A percentile compares a stretch with the other conserved stretches of the same genome.
phyloP scores from a whole-genome alignment of 2,797 vertebrate genomes.

The Premnoplex brunnescens region DNA sequence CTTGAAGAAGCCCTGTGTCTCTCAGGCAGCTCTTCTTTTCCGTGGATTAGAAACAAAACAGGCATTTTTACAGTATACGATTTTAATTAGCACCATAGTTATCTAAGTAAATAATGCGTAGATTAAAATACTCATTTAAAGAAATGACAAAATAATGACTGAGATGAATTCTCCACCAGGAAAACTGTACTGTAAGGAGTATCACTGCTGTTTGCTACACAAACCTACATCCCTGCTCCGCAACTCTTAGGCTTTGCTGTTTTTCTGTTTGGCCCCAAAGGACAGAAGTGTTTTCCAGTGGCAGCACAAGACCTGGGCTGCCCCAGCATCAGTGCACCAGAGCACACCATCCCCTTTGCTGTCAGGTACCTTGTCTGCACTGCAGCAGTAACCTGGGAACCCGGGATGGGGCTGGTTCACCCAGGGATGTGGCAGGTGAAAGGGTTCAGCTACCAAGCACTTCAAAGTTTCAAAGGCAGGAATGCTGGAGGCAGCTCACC shows the following conservation, averaged over 20 bases:
- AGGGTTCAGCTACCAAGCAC: neutral
- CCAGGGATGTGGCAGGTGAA: neutral
- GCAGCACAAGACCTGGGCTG: neutral
- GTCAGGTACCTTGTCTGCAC: accelerated
- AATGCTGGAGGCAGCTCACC: neutral
- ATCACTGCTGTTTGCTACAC: neutral
- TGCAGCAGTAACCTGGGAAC: neutral
- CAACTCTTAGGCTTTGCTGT: neutral
- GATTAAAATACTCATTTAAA: neutral
- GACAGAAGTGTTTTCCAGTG: neutral
- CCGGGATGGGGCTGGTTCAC: neutral
- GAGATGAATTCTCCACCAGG: neutral
- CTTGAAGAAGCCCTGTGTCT: neutral
- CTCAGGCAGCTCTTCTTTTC: neutral
- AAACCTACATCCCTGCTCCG: neutral
- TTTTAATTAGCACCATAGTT: constrained; percentile 32
- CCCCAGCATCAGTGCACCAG: neutral
- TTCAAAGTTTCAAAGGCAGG: neutral
- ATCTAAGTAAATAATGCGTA: constrained; percentile 18
- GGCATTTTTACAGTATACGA: neutral
- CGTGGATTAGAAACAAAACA: neutral
- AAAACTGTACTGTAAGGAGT: neutral
- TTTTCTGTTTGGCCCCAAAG: neutral
- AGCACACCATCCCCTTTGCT: neutral
- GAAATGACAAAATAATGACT: neutral